Evolutionary conservation across 1,140 invertebrate genomes (phyloP).

Genomic region (Drosophila santomea): DNA sequence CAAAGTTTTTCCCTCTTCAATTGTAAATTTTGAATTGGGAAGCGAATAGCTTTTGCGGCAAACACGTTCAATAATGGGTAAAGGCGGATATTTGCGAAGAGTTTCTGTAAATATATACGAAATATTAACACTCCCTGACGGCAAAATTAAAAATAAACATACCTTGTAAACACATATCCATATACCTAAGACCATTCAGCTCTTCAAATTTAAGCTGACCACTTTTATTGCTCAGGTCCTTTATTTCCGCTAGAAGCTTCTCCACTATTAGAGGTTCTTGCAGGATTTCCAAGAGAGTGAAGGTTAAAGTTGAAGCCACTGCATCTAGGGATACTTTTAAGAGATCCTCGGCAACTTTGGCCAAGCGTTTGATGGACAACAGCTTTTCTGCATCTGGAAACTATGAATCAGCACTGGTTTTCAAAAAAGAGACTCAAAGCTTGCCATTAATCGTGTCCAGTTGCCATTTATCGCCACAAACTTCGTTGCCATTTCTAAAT

Average conservation of each 20-base stretch:
- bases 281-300: constrained; percentile 70
- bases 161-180: constrained; percentile 79
- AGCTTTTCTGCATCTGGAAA: constrained; percentile 67
- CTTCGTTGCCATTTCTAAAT: constrained; percentile 75
- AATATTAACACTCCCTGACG: too few species aligned
- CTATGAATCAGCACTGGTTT: too few species aligned
- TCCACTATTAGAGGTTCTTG: constrained; percentile 66
- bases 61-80: constrained; percentile 71
- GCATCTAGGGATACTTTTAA: constrained; percentile 64
- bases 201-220: constrained; percentile 54
- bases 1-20: constrained; percentile 76
- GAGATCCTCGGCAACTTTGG: constrained; percentile 69
- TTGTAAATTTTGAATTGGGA: constrained; percentile 63
- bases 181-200: constrained; percentile 58
- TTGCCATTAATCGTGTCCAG: constrained; percentile 59
- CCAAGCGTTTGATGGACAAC: constrained; percentile 63
- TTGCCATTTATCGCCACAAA: constrained; percentile 60
- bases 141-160: too few species aligned
- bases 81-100: constrained; percentile 85
- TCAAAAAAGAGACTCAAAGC: not conserved
- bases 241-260: constrained; percentile 65
- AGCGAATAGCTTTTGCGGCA: constrained; percentile 70
- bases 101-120: constrained; percentile 73
- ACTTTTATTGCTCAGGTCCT: constrained; percentile 27
- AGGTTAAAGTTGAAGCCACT: constrained; percentile 55